Percentiles rank a stretch among this genome's conserved stretches.
Conservation (phyloP, 2,888 invertebrate species). For the Congeria kusceri region DNA sequence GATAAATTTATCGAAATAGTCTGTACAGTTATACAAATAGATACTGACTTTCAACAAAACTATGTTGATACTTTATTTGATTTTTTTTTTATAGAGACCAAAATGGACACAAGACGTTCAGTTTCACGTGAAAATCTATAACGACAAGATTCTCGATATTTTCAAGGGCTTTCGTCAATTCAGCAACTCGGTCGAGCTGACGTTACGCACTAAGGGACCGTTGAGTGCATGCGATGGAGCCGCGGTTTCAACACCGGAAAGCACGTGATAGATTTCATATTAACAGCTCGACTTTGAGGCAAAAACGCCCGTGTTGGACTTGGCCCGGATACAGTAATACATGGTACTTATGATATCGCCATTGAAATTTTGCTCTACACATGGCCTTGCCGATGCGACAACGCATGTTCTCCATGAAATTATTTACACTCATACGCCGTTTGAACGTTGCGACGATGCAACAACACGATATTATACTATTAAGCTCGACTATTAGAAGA, state of each 20-base stretch:
- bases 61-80: too few relatives aligned
- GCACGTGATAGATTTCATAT: constrained; percentile 75
- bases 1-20: too few relatives aligned
- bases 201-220: constrained; percentile 23
- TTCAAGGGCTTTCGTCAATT: constrained; percentile 68
- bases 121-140: constrained; percentile 36
- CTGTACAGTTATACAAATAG: too few relatives aligned
- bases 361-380: too few relatives aligned
- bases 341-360: too few relatives aligned
- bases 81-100: constrained; percentile 38
- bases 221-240: constrained; percentile 74
- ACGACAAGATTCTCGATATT: constrained; percentile 61
- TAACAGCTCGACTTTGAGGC: constrained; percentile 65
- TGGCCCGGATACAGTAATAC: constrained; percentile 32
- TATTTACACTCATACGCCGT: too few relatives aligned
- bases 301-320: constrained; percentile 69
- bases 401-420: too few relatives aligned
- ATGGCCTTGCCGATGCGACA: too few relatives aligned
- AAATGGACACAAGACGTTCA: constrained; percentile 64
- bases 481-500: too few relatives aligned
- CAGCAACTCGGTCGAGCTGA: constrained; percentile 65
- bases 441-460: too few relatives aligned
- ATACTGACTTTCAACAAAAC: too few relatives aligned
- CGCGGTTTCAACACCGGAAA: constrained; percentile 73
- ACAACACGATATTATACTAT: too few relatives aligned